Percentiles rank a stretch among this genome's conserved stretches.
Conservation (phyloP, 2,888 invertebrate species). For the Parnassius glacialis region DNA sequence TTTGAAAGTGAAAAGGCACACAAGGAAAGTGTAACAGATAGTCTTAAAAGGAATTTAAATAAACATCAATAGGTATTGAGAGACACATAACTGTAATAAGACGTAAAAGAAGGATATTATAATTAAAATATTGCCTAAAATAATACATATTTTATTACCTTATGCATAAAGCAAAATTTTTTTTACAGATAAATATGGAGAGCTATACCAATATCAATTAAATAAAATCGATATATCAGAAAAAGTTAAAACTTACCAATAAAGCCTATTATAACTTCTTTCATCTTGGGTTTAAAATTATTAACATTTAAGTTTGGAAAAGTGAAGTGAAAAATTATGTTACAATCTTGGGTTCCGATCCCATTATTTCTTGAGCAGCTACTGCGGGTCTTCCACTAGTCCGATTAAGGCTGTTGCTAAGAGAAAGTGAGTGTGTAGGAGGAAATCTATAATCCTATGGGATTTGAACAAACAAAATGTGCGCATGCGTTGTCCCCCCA, state of each 20-base stretch:
- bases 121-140: too few relatives aligned
- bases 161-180: too few relatives aligned
- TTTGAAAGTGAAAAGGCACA: too few relatives aligned
- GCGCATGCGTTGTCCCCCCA: constrained; percentile 56
- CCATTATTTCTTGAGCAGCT: constrained; percentile 4
- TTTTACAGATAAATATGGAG: too few relatives aligned
- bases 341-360: neutral
- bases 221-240: too few relatives aligned
- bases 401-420: constrained; percentile 21
- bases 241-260: neutral
- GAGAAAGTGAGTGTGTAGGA: constrained; percentile 17
- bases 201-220: too few relatives aligned
- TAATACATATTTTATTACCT: too few relatives aligned
- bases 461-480: constrained; percentile 56
- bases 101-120: too few relatives aligned
- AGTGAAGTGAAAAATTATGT: neutral
- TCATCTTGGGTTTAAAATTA: neutral
- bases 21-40: too few relatives aligned
- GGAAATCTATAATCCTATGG: constrained; percentile 56
- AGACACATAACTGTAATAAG: too few relatives aligned
- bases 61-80: too few relatives aligned
- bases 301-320: neutral
- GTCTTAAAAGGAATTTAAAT: too few relatives aligned
- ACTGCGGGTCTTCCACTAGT: constrained; percentile 22
- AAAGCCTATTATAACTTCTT: neutral